phyloP scores from a whole-genome alignment of 2,113 vertebrate genomes.

The Cavia porcellus region DNA sequence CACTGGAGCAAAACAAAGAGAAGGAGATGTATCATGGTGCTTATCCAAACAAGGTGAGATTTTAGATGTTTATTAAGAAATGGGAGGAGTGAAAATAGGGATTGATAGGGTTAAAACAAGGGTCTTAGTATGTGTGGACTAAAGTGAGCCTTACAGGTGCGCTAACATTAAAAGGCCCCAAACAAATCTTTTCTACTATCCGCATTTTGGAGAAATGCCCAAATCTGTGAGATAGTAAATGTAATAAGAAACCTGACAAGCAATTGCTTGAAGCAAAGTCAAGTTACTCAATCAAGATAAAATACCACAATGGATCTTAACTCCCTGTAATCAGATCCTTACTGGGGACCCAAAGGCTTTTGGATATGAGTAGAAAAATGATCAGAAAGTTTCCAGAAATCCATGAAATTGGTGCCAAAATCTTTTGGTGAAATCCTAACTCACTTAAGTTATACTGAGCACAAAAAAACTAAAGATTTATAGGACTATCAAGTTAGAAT shows the following conservation, averaged over 20 bases:
- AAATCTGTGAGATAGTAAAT: not conserved
- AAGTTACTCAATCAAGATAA: not conserved
- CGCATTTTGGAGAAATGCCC: not conserved
- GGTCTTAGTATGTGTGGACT: not conserved
- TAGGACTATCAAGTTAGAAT: not conserved
- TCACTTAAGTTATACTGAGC: not conserved
- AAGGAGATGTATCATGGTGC: not conserved
- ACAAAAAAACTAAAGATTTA: not conserved
- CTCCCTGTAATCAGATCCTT: not conserved
- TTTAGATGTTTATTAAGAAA: not conserved
- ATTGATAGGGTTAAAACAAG: not conserved
- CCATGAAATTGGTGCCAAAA: not conserved
- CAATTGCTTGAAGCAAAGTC: not conserved
- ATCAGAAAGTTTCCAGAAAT: not conserved
- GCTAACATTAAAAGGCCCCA: not conserved
- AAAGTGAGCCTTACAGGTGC: not conserved
- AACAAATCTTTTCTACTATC: not conserved
- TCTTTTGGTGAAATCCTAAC: not conserved
- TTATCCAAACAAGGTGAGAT: not conserved
- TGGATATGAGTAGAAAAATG: not conserved
- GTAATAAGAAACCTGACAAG: not conserved
- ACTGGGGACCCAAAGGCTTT: not conserved
- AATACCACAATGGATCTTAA: not conserved
- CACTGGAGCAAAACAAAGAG: not conserved
- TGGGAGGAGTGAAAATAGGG: not conserved